These are phyloP conservation scores for Herminia tarsipennalis DNA, from an alignment of 2,888 invertebrate genomes.

Conservation along the genomic window DNA sequence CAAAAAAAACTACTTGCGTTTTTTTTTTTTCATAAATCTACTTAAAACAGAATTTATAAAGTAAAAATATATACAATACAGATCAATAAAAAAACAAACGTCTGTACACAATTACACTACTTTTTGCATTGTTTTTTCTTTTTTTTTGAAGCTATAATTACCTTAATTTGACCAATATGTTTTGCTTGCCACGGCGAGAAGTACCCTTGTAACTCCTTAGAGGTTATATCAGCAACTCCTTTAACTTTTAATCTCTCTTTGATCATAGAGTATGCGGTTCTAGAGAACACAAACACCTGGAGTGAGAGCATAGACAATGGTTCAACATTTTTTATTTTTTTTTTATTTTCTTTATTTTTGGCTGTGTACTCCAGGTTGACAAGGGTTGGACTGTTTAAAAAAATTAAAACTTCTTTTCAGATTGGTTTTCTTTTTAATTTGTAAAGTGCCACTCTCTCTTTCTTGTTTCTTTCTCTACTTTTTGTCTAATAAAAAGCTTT, in stretches of 20 bases:
- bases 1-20: no score
- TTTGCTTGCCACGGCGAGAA: slow-evolving; percentile 95
- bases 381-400: slow-evolving; percentile 43
- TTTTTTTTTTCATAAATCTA: no score
- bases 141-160: slow-evolving; percentile 46
- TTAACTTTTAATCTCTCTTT: slow-evolving; percentile 93
- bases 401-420: slow-evolving; percentile 56
- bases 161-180: slow-evolving; percentile 91
- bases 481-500: background rate
- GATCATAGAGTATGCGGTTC: slow-evolving; percentile 92
- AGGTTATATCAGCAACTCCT: slow-evolving; percentile 90
- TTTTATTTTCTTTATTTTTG: slow-evolving; percentile 16
- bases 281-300: slow-evolving; percentile 95
- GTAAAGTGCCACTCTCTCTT: slow-evolving; percentile 2
- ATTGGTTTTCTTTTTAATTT: slow-evolving; percentile 1
- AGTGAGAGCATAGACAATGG: slow-evolving; percentile 80
- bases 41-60: no score
- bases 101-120: background rate
- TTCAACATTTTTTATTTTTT: slow-evolving; percentile 29
- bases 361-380: slow-evolving; percentile 51
- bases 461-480: background rate
- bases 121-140: no score
- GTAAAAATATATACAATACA: no score
- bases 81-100: no score
- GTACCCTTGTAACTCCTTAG: slow-evolving; percentile 91